Evolutionary conservation across 2,797 vertebrate genomes (phyloP).

Genomic region (Pseudochirops cupreus): DNA sequence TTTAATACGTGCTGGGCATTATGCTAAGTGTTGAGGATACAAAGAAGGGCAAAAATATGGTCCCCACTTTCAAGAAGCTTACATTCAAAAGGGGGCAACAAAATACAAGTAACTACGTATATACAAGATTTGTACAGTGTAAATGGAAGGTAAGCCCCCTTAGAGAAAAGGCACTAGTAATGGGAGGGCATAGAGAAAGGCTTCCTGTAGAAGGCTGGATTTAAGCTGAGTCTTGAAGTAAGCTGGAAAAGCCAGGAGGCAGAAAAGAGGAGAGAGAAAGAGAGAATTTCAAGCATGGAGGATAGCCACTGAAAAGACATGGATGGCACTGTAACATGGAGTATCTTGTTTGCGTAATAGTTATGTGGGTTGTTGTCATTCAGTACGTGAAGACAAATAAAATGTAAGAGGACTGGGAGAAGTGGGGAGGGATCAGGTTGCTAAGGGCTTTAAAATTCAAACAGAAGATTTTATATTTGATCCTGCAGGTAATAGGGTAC

Average conservation of each 20-base stretch:
- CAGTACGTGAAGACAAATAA: too few species aligned
- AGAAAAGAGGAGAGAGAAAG: background rate
- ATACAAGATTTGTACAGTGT: background rate
- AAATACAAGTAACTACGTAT: background rate
- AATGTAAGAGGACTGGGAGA: slow-evolving; percentile 5
- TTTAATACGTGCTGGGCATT: background rate
- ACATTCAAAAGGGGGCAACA: background rate
- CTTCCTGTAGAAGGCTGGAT: too few species aligned
- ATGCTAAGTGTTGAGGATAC: background rate
- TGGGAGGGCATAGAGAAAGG: too few species aligned
- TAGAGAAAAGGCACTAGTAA: background rate
- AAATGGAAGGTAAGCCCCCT: background rate
- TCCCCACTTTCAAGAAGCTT: background rate
- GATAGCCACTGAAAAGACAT: too few species aligned
- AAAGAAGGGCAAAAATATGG: background rate
- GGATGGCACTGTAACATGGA: too few species aligned
- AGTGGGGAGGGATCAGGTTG: background rate
- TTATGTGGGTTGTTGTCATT: too few species aligned
- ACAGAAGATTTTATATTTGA: background rate
- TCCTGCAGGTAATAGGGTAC: slow-evolving; percentile 13
- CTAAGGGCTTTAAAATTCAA: background rate
- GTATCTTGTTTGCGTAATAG: too few species aligned
- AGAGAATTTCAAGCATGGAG: background rate
- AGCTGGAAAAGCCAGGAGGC: too few species aligned
- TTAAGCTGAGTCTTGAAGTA: too few species aligned